Percentiles rank a stretch among this genome's conserved stretches.
Conservation (phyloP, 1,140 invertebrate genomes). For the Neodiprion lecontei region DNA sequence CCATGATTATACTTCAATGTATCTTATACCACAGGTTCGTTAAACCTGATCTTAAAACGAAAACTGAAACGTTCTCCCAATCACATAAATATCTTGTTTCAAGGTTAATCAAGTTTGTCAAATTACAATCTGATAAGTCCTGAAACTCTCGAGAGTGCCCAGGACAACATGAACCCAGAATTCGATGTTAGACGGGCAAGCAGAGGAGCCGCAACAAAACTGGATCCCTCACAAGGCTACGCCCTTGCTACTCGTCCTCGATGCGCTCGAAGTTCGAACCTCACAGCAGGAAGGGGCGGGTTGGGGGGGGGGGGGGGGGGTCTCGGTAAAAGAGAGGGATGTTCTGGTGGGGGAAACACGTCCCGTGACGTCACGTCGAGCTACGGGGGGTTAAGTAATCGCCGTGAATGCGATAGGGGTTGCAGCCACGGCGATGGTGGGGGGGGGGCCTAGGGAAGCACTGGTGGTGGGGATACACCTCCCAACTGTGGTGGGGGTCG, state of each 20-base stretch:
- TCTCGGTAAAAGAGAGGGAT: background rate
- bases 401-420: slow-evolving; percentile 6
- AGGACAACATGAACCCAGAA: background rate
- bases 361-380: background rate
- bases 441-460: background rate
- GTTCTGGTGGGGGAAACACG: background rate
- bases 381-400: slow-evolving; percentile 9
- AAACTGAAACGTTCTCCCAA: too few relatives aligned
- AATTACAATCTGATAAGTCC: background rate
- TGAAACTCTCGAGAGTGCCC: background rate
- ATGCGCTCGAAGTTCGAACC: background rate
- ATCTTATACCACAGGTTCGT: too few relatives aligned
- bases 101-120: too few relatives aligned
- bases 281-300: too few relatives aligned
- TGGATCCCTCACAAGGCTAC: background rate
- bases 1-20: too few relatives aligned
- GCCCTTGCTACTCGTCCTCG: slow-evolving; percentile 2
- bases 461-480: background rate
- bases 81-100: too few relatives aligned
- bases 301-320: too few relatives aligned
- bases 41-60: too few relatives aligned
- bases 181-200: background rate
- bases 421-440: background rate
- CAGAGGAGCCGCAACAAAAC: background rate
- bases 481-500: slow-evolving; percentile 19